Evolutionary conservation across 2,797 vertebrate genomes (phyloP).

Genomic region (Macroramphosus scolopax): DNA sequence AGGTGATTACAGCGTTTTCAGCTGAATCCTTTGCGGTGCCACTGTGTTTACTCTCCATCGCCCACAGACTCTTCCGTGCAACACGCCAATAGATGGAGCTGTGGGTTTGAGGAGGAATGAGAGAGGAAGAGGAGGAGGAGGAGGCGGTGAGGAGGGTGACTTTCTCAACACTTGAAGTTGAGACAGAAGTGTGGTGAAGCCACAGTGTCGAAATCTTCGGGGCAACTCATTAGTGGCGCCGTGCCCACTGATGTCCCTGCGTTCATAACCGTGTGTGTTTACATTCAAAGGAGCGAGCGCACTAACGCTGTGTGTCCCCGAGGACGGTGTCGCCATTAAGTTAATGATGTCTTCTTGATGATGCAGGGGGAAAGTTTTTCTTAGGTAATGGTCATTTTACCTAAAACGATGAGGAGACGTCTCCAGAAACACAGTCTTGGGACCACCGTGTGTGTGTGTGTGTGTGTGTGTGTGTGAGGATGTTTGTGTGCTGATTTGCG

Average conservation of each 20-base stretch:
- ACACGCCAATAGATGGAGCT: slow-evolving; percentile 72
- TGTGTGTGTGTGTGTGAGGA: slow-evolving; percentile 8
- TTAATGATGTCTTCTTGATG: slow-evolving; percentile 73
- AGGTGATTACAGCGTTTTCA: too few species aligned
- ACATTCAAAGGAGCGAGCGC: slow-evolving; percentile 39
- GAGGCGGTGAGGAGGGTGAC: slow-evolving; percentile 31
- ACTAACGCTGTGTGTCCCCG: slow-evolving; percentile 51
- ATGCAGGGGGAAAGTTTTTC: slow-evolving; percentile 63
- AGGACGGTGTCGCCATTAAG: slow-evolving; percentile 60
- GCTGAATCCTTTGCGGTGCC: slow-evolving; percentile 26
- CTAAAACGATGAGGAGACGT: slow-evolving; percentile 41
- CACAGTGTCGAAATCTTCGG: slow-evolving; percentile 60
- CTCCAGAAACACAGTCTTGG: slow-evolving; percentile 53
- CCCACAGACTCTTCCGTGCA: slow-evolving; percentile 24
- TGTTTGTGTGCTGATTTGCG: slow-evolving; percentile 47
- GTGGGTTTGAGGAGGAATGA: slow-evolving; percentile 68
- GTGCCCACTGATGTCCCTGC: slow-evolving; percentile 44
- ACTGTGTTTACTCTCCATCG: slow-evolving; percentile 26
- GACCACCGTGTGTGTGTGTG: too few species aligned
- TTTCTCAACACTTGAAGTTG: slow-evolving; percentile 67
- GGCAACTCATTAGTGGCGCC: slow-evolving; percentile 65
- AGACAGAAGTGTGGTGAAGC: slow-evolving; percentile 65
- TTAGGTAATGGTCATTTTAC: slow-evolving; percentile 68
- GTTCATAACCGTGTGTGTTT: slow-evolving; percentile 49
- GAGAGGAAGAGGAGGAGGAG: slow-evolving; percentile 7